Conservation (phyloP, 1,140 invertebrate species). For the Pogonus chalceus region DNA sequence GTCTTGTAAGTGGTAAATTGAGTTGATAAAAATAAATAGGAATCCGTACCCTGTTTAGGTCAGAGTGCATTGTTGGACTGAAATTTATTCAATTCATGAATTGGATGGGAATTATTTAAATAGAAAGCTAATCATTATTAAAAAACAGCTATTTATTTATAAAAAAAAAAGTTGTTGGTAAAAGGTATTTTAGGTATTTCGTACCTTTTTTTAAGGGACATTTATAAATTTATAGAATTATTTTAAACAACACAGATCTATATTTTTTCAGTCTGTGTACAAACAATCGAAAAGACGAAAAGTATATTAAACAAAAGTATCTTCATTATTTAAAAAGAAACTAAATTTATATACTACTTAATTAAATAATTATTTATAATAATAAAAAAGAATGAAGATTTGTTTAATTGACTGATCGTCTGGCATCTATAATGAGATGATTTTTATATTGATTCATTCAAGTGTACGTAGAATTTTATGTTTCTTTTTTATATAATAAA, state of each 20-base stretch:
- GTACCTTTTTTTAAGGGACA: conserved; percentile 8
- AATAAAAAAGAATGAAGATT: background rate
- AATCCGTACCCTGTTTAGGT: background rate
- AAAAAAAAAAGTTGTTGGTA: conserved; percentile 7
- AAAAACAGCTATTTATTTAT: conserved; percentile 15
- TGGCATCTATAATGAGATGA: background rate
- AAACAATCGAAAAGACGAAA: too few relatives aligned
- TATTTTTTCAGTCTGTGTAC: conserved; percentile 15
- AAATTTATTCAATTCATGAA: background rate
- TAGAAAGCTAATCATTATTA: conserved; percentile 6
- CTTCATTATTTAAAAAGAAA: background rate
- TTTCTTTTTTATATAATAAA: conserved; percentile 3
- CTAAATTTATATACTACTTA: conserved; percentile 4
- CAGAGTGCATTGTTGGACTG: background rate
- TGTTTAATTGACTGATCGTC: background rate
- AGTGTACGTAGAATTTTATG: background rate
- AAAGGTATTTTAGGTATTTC: conserved; percentile 4
- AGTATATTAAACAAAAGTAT: too few relatives aligned
- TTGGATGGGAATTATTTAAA: background rate
- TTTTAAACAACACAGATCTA: too few relatives aligned
- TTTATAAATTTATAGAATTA: too few relatives aligned
- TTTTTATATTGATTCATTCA: too few relatives aligned
- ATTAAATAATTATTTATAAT: conserved; percentile 2
- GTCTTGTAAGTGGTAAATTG: background rate
- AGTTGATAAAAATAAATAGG: background rate